phyloP scores from a whole-genome alignment of 1,140 invertebrate genomes.

The Cherax quadricarinatus region DNA sequence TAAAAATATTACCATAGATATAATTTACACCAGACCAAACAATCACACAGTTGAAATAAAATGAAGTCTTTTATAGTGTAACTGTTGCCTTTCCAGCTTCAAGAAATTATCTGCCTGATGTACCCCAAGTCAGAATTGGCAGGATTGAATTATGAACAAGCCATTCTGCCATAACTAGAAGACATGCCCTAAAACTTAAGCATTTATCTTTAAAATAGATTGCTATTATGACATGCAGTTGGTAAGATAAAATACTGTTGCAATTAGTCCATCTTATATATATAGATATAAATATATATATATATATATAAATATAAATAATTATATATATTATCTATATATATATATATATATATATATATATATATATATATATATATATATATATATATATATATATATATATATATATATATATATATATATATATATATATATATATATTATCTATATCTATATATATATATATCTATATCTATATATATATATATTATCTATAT shows the following conservation, averaged over 20 bases:
- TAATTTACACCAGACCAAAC: neutral
- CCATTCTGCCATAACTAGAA: neutral
- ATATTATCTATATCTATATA: too few relatives aligned
- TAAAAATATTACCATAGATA: conserved; percentile 1
- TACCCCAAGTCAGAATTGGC: neutral
- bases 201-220: neutral
- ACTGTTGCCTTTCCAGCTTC: neutral
- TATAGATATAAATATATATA: too few relatives aligned
- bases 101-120: neutral
- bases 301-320: too few relatives aligned
- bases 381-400: too few relatives aligned
- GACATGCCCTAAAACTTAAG: neutral
- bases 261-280: neutral
- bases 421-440: too few relatives aligned
- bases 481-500: too few relatives aligned
- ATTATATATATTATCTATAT: too few relatives aligned
- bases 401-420: too few relatives aligned
- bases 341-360: too few relatives aligned
- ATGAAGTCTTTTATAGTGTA: neutral
- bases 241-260: conserved; percentile 7
- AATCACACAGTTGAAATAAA: neutral
- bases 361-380: too few relatives aligned
- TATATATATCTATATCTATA: too few relatives aligned
- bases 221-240: conserved; percentile 15
- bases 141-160: neutral